Base-by-base conservation (phyloP, 2,113 vertebrate species). In the Hoplias malabaricus region DNA sequence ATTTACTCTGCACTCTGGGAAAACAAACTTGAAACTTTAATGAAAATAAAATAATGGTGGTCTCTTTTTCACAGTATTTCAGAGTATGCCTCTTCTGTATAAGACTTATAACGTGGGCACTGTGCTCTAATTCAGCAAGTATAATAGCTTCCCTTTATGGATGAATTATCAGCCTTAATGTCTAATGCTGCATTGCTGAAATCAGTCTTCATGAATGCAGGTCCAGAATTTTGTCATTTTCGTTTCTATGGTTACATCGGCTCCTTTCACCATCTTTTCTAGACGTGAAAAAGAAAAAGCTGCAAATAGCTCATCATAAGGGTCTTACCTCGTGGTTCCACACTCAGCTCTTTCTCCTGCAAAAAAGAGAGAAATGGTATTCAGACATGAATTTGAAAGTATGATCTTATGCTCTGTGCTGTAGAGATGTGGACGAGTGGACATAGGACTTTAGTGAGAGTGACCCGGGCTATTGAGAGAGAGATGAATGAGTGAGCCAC, bases 291-390 rank as follows among this genome's bases (percentile, higher is more conserved):
- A 29, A 61, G 25, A 21, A 73, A 46, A 31, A 33, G 25, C 19
- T 59, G 1, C 1, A 16, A 42, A 46, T n/a, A 12, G 29, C n/a
- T n/a, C 7, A 42, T 56, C 34, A 57, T 2, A 16, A 73, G 34
- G 10, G 68, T 81, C 94, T 93, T 93, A 99, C 98, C 98, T 98
- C 84, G 96, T 98, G 19, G 96, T 99, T 81, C 98, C 98, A 0
- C 96, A 99, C 73, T 99, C 96, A 0, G 97, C 96, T 87, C 96
- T 92, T 88, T 99, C 96, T 85, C 98, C 98, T 99, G 79, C 0
- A 83, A 87, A 84, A 84, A 62, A 72, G 72, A 76, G 33, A 73
- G 25, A 73, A 84, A 73, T 59, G 33, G 53, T 54, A 84, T 63
- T 76, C 36, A 69, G 59, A 82, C 73, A 66, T 66, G 34, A 53